These are phyloP conservation scores for Cuniculus paca DNA, from an alignment of 2,797 vertebrate genomes.

Conservation along the genomic window DNA sequence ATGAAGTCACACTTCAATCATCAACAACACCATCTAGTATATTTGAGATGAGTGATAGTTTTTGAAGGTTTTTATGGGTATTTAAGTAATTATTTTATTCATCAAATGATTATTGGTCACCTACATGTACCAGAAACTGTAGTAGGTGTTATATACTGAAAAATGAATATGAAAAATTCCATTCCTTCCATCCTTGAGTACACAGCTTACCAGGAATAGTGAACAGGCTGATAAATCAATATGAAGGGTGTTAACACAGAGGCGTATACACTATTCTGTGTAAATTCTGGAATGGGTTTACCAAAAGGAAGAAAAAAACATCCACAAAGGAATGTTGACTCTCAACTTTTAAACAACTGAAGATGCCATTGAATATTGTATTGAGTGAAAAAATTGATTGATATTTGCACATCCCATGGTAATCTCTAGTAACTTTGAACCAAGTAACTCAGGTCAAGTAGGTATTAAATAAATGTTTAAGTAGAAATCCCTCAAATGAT, in stretches of 20 bases:
- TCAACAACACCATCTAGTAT: background rate
- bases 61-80: background rate
- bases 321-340: background rate
- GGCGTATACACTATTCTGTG: background rate
- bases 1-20: conserved; percentile 18
- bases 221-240: background rate
- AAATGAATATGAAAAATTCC: background rate
- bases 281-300: background rate
- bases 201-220: background rate
- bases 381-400: background rate
- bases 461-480: conserved; percentile 48
- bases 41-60: background rate
- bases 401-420: background rate
- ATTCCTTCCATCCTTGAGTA: background rate
- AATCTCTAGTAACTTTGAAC: conserved; percentile 35
- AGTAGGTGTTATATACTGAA: background rate
- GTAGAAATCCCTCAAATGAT: conserved; percentile 44
- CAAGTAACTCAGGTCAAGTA: conserved; percentile 55
- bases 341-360: background rate
- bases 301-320: background rate
- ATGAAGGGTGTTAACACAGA: background rate
- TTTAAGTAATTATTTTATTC: conserved; percentile 45
- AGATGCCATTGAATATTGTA: background rate
- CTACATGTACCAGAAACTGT: background rate
- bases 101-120: background rate